phyloP scores from a whole-genome alignment of 2,113 vertebrate genomes.

The Melanerpes aurifrons region DNA sequence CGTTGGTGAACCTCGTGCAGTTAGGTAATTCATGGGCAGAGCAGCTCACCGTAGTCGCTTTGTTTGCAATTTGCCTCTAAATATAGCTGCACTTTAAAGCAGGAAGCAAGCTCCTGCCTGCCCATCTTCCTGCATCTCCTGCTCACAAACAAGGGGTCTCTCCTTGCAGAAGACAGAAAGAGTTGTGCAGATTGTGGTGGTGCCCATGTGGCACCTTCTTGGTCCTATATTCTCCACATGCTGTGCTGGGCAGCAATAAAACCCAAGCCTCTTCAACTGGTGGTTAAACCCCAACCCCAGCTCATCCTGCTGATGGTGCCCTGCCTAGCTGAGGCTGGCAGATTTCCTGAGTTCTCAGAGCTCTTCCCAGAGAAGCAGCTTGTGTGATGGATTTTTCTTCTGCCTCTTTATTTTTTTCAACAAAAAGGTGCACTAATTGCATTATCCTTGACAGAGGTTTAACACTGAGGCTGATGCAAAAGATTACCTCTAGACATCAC shows the following conservation, averaged over 20 bases:
- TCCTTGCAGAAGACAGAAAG: rapidly evolving
- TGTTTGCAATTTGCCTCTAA: constrained; percentile 56
- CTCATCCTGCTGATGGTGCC: background rate
- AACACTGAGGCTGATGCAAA: background rate
- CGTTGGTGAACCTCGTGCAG: background rate
- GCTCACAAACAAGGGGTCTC: background rate
- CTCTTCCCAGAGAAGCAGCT: background rate
- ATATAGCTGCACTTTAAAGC: constrained; percentile 17
- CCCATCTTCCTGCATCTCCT: background rate
- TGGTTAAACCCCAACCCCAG: background rate
- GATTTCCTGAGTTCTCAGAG: background rate
- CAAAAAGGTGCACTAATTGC: background rate
- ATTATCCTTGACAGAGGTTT: background rate
- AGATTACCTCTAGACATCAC: background rate
- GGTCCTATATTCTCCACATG: rapidly evolving
- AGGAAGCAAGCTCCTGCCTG: background rate
- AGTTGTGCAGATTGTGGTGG: rapidly evolving
- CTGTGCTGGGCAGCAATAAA: background rate
- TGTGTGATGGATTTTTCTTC: rapidly evolving
- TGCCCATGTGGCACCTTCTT: background rate
- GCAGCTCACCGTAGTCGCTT: background rate
- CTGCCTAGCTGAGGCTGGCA: background rate
- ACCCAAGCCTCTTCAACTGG: background rate
- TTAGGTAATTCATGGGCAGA: constrained; percentile 58
- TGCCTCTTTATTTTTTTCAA: rapidly evolving